phyloP scores from a whole-genome alignment of 2,888 invertebrate genomes.

The Ommatoiulus sabulosus region DNA sequence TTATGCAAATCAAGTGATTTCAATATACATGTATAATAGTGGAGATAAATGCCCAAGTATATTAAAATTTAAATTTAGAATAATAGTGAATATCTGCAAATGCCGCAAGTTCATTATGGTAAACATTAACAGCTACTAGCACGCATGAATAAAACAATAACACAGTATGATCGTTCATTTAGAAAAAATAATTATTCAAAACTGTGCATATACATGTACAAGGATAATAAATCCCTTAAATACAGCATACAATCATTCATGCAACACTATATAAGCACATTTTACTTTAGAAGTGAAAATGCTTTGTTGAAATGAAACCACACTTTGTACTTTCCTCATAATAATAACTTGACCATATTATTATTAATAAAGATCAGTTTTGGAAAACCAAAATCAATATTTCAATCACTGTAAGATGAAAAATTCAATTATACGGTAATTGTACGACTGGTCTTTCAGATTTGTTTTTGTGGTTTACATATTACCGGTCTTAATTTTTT shows the following conservation, averaged over 20 bases:
- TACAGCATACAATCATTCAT: conserved; percentile 21
- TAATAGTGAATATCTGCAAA: too few species aligned
- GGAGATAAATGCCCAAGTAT: too few species aligned
- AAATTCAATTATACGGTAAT: background rate
- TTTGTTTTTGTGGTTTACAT: background rate
- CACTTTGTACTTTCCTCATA: conserved; percentile 36
- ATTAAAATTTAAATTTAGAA: too few species aligned
- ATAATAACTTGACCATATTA: background rate
- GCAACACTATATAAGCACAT: conserved; percentile 11
- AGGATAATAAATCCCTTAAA: conserved; percentile 24
- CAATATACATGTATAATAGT: too few species aligned
- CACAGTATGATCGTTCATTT: background rate
- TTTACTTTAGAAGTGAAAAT: conserved; percentile 35
- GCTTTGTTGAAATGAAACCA: background rate
- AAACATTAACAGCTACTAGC: background rate
- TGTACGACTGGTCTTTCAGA: background rate
- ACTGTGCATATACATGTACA: conserved; percentile 36
- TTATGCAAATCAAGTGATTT: too few species aligned
- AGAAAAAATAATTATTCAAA: conserved; percentile 32
- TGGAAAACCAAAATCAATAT: background rate
- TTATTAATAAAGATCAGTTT: background rate
- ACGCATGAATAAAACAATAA: background rate
- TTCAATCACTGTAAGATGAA: background rate
- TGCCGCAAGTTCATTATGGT: too few species aligned
- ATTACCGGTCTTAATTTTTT: too few species aligned